These are phyloP conservation scores for Glyptemys insculpta DNA, from an alignment of 2,797 vertebrate species.

Conservation along the genomic window DNA sequence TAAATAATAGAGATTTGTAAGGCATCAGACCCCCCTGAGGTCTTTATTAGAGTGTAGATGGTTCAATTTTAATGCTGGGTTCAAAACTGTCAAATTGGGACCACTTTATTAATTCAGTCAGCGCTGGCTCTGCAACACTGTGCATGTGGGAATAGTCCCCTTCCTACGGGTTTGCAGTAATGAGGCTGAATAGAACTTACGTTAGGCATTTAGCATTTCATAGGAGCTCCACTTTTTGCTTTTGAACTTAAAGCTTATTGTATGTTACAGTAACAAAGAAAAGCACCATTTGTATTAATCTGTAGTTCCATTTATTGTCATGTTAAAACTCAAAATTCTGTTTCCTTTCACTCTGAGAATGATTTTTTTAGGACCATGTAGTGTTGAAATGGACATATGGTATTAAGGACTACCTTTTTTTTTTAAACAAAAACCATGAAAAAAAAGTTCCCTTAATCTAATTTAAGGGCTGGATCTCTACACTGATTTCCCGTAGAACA, in stretches of 20 bases:
- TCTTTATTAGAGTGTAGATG: neutral
- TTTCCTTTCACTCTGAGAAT: neutral
- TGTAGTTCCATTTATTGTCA: neutral
- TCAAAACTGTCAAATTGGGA: neutral
- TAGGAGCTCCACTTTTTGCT: neutral
- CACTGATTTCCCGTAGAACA: rapidly evolving
- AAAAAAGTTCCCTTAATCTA: neutral
- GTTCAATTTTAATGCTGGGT: neutral
- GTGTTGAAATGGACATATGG: neutral
- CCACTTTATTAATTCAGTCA: conserved; percentile 5
- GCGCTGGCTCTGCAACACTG: neutral
- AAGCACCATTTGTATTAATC: neutral
- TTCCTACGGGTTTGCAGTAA: neutral
- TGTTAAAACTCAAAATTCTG: neutral
- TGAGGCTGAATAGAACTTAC: neutral
- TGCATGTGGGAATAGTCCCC: neutral
- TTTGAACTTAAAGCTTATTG: neutral
- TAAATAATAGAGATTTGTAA: conserved; percentile 17
- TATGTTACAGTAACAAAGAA: neutral
- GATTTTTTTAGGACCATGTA: neutral
- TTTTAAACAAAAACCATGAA: neutral
- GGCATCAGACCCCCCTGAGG: neutral
- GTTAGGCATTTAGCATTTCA: neutral
- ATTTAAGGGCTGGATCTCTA: neutral
- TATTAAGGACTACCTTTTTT: neutral